phyloP scores from a whole-genome alignment of 53 echinoderm and acorn worm species.

The Paracentrotus lividus region DNA sequence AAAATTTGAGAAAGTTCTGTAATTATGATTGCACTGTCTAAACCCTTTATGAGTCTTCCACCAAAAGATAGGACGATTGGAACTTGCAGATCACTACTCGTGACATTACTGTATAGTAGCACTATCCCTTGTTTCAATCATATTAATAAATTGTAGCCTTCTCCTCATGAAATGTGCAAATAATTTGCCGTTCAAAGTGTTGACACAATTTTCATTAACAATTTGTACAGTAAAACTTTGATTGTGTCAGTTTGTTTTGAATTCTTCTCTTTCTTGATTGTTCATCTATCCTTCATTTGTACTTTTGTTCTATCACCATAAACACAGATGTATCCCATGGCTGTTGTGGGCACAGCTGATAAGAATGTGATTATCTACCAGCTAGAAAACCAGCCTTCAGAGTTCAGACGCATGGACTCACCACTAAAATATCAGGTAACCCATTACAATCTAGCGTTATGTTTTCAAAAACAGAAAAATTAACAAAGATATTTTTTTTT shows the following conservation, averaged over 20 bases:
- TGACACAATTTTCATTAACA: too few relatives aligned
- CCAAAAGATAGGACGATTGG: too few relatives aligned
- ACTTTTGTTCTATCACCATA: neutral
- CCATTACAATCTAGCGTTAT: neutral
- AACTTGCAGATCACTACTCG: too few relatives aligned
- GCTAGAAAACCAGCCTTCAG: conserved; percentile 92
- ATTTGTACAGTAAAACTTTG: neutral
- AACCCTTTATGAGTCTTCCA: too few relatives aligned
- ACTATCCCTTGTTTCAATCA: too few relatives aligned
- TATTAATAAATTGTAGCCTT: too few relatives aligned
- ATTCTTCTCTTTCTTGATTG: neutral
- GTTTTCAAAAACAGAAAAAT: neutral
- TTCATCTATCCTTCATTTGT: neutral
- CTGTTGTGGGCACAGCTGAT: conserved; percentile 96
- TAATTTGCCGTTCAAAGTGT: too few relatives aligned
- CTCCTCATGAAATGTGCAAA: too few relatives aligned
- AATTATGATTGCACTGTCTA: too few relatives aligned
- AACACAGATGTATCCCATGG: conserved; percentile 92
- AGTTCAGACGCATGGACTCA: conserved; percentile 93
- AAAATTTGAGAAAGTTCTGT: too few relatives aligned
- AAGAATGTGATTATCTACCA: conserved; percentile 92
- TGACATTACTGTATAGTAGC: too few relatives aligned
- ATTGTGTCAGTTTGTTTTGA: neutral
- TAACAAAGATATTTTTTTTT: neutral
- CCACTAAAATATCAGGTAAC: conserved; percentile 97